phyloP scores from a whole-genome alignment of 2,113 vertebrate genomes.

The Azemiops feae region DNA sequence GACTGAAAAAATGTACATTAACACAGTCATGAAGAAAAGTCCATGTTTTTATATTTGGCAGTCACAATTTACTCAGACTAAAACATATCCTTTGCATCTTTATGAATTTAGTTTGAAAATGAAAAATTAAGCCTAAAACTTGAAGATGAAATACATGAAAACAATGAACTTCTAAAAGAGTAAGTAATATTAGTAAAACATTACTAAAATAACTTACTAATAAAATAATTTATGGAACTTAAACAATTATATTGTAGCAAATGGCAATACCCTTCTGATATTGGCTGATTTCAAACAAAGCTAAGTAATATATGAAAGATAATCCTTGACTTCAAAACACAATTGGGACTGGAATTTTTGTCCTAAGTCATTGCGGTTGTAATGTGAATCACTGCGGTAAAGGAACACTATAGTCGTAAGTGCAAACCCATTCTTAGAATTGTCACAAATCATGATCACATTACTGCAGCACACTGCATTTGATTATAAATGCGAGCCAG shows the following conservation, averaged over 20 bases:
- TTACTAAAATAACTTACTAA: background rate
- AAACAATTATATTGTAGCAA: background rate
- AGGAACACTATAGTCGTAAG: background rate
- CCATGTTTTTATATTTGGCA: background rate
- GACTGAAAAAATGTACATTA: background rate
- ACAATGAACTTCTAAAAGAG: slow-evolving; percentile 88
- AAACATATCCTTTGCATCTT: slow-evolving; percentile 38
- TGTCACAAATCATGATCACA: background rate
- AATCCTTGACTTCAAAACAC: background rate
- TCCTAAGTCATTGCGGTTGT: background rate
- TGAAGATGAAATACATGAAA: slow-evolving; percentile 88
- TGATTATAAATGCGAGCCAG: background rate
- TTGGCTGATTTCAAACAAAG: background rate
- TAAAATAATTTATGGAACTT: background rate
- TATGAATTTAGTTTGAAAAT: slow-evolving; percentile 84
- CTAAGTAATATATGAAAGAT: background rate
- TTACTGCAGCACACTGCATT: background rate
- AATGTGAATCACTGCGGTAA: background rate
- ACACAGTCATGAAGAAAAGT: background rate
- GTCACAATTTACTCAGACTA: slow-evolving; percentile 26
- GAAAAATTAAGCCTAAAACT: slow-evolving; percentile 88
- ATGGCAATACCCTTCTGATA: background rate
- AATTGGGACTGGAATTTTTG: background rate
- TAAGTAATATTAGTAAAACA: slow-evolving; percentile 65
- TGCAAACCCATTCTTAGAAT: background rate